Base-by-base conservation (phyloP, 2,797 vertebrate species). In the Acestrorhynchus altus region DNA sequence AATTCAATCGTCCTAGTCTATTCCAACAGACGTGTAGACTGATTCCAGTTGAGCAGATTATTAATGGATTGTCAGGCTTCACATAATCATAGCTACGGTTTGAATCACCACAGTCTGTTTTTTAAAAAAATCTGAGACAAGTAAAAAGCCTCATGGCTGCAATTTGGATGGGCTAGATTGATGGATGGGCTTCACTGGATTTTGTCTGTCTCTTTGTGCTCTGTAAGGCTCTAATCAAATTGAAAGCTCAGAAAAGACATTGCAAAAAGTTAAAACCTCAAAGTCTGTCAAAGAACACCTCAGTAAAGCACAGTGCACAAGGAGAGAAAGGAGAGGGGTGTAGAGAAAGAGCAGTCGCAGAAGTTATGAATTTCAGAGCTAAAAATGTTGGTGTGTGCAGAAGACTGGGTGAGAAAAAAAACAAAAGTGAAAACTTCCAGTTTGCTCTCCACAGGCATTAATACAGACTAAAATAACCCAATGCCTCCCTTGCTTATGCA, bases 161-260 rank as follows among this genome's bases (percentile, higher is more conserved):
- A n/a, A n/a, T n/a, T n/a, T n/a, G n/a, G n/a, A n/a, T n/a, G n/a
- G n/a, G n/a, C n/a, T n/a, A n/a, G n/a, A n/a, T 28, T 26, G 46
- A 28, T 16, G 47, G 39, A 56, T 24, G 44, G 72, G 8, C 26
- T 75, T 46, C 67, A 26, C 20, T 79, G 46, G 54, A 35, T 16
- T 49, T 71, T 35, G 2, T 35, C 31, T 57, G 15, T 61, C 69
- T 20, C 49, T n/a, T 54, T 64, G 39, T 60, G 47, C 77, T 67
- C 26, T 47, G 59, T 56, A 47, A 66, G 76, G 83, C 42, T 71
- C 85, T 12, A 22, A 8, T 75, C 85, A 86, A 79, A 74, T 76
- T 35, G 0, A 80, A 40, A 81, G 61, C 83, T 73, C 78, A 78
- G 79, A 81, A 26, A 74, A 61, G 75, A 71, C n/a, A 22, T 44